phyloP scores from a whole-genome alignment of 2,888 invertebrate genomes.

The Megastigmus dorsalis region DNA sequence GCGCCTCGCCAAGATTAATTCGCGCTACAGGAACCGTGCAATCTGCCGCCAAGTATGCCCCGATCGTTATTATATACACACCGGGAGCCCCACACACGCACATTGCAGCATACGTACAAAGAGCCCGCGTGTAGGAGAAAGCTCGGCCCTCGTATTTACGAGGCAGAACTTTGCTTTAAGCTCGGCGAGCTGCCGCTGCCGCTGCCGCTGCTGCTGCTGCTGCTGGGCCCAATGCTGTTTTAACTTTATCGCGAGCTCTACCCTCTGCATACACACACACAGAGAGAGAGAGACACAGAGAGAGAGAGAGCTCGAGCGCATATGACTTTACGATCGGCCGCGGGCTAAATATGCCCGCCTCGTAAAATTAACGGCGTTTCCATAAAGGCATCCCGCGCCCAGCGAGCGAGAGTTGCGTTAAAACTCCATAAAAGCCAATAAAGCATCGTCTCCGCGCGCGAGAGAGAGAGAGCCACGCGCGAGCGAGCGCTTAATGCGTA shows the following conservation, averaged over 20 bases:
- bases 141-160: constrained; percentile 63
- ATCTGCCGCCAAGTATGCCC: constrained; percentile 32
- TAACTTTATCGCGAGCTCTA: constrained; percentile 68
- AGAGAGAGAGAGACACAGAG: too few relatives aligned
- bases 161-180: constrained; percentile 67
- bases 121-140: not conserved
- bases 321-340: constrained; percentile 52
- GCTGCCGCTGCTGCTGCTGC: too few relatives aligned
- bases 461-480: not conserved
- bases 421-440: constrained; percentile 68
- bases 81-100: too few relatives aligned
- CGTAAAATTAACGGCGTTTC: constrained; percentile 73
- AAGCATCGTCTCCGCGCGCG: constrained; percentile 63
- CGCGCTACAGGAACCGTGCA: not conserved
- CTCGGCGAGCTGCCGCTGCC: constrained; percentile 58
- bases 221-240: constrained; percentile 63
- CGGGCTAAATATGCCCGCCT: constrained; percentile 58
- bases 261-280: too few relatives aligned
- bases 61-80: constrained; percentile 40
- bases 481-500: constrained; percentile 56
- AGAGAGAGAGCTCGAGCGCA: too few relatives aligned
- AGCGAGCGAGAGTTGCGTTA: constrained; percentile 61
- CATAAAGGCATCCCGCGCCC: constrained; percentile 66
- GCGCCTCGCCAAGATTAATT: too few relatives aligned
- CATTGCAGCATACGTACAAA: too few relatives aligned